Evolutionary conservation across 2,888 invertebrate genomes (phyloP), one percentile per base, ranked within the genome.

Genomic region (Diarsia rubi): DNA sequence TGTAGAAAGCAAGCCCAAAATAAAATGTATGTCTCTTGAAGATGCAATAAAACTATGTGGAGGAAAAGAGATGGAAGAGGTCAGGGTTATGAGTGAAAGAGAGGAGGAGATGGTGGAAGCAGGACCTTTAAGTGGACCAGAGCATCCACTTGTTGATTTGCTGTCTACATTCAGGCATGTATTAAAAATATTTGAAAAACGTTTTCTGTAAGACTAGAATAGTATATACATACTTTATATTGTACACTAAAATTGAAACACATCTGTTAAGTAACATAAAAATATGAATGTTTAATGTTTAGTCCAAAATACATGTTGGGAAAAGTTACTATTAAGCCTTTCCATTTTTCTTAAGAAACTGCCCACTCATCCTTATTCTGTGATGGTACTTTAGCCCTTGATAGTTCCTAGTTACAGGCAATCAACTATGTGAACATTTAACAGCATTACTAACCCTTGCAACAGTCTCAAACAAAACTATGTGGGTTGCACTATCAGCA

Each of bases 61-160:
- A 59, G 95, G 94, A 2, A 90, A 83, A 68, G 95, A 95, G 84
- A 94, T 96, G 81, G 90, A 88, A 73, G 92, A 92, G 85, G 91
- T 96, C 11, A 93, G 89, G 83, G 86, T 86, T 27, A 91, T 95
- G 90, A 95, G 95, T 90, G 94, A 92, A 71, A 91, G 83, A 84
- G 95, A 96, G 77, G 95, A 95, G 77, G 92, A 92, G 69, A 84
- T 91, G 69, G 95, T 95, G 1, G 95, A 95, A 76, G 90, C 91
- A 2, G 96, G 96, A 0, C 92, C 94, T 31, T 37, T 89, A 11
- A 91, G 91, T 87, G 92, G 92, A 0, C 92, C 95, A 37, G 95
- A 96, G 60, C 94, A 96, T 89, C 95, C 95, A 14, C 89, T 96
- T 65, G 93, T 96, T 16, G 96, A 96, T 89, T 90, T 96, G 52